Evolutionary conservation across 2,888 invertebrate species (phyloP), one percentile per base, ranked within the genome.

Genomic region (Tanytarsus gracilentus): DNA sequence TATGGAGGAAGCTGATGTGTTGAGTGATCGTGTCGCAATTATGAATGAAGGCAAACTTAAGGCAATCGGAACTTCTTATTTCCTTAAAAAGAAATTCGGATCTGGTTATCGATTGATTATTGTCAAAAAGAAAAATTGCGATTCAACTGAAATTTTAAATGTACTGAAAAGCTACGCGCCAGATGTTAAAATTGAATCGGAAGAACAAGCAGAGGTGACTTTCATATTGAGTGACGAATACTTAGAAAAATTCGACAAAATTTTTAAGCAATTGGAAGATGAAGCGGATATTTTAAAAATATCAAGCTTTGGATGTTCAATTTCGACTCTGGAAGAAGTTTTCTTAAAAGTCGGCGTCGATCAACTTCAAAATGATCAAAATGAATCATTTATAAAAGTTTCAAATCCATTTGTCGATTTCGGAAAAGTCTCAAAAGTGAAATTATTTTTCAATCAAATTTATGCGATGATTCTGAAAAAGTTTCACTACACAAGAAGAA

Each of bases 281-380:
- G 76, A 80, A 23, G 77, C 78, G 8, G 69, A 72, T 0, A 69
- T 70, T 1, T 75, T 91, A 16, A 81, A 81, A 16, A 80, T 88
- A 52, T 79, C 79, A 62, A 87, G 88, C 68, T 93, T 86, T 70
- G 93, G 93, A 2, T 55, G 26, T 29, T 82, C 88, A 4, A 82
- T 91, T 11, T 90, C 92, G 2, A 88, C 91, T 0, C 77, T 94
- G 73, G 93, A 93, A 74, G 93, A 94, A 73, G 92, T 93, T 0
- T 90, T 91, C 68, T 82, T 91, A 79, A 84, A 83, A 49, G 77
- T 80, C 11, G 81, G 81, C 8, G 75, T 79, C 1, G 81, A 81
- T 1, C 21, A 44, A 23, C 1, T 11, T 9, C 5, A 3, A 26
- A 26, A 40, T 26, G 21, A n/a, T 7, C 23, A 26, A n/a, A n/a